These are phyloP conservation scores for Agapornis roseicollis DNA, from an alignment of 2,113 vertebrate species.

Conservation along the genomic window DNA sequence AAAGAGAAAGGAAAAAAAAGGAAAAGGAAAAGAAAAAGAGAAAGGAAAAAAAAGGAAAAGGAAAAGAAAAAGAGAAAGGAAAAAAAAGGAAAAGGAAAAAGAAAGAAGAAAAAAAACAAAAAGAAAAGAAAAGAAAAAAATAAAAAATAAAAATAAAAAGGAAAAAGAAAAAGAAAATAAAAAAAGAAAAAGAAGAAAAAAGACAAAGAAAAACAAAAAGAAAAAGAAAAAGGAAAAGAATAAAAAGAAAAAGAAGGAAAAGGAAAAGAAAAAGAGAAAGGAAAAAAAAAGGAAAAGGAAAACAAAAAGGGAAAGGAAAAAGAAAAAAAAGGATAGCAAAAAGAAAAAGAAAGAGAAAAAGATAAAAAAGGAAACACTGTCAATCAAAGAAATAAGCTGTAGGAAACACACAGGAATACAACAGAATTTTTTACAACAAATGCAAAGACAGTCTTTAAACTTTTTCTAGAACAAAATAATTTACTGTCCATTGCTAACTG, in stretches of 20 bases:
- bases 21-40: rapidly evolving
- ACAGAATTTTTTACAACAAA: background rate
- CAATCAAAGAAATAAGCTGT: rapidly evolving
- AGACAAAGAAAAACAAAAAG: background rate
- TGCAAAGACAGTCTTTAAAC: rapidly evolving
- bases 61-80: no score
- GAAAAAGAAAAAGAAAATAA: no score
- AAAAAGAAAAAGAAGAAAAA: no score
- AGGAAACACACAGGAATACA: background rate
- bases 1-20: no score
- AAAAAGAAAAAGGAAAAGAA: no score
- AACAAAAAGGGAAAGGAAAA: rapidly evolving
- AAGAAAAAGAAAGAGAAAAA: background rate
- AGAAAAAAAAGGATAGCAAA: no score
- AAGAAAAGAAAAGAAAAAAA: rapidly evolving
- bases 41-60: background rate
- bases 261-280: background rate
- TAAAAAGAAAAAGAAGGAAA: background rate
- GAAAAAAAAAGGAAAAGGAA: no score
- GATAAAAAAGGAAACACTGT: background rate
- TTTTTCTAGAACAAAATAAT: background rate
- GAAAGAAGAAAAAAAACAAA: no score
- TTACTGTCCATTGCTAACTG: background rate
- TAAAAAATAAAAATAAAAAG: background rate
- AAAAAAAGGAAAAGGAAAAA: background rate